Evolutionary conservation across 2,888 invertebrate genomes (phyloP), one percentile per base, ranked within the genome.

Genomic region (Tribolium freemani): DNA sequence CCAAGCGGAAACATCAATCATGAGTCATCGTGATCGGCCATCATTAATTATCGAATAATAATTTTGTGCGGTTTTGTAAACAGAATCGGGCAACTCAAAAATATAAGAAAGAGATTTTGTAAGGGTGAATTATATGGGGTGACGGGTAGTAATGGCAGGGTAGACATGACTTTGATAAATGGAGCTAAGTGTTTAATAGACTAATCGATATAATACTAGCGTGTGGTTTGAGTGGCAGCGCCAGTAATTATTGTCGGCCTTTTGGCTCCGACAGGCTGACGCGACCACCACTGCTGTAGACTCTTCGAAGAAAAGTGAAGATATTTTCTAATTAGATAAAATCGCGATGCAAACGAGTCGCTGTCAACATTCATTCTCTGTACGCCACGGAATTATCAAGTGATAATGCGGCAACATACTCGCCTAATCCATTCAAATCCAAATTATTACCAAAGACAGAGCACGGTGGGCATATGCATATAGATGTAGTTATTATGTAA

Each of bases 161-260:
- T 77, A 76, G 78, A 80, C 78, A 78, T 78, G 87, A 86, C 87
- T 85, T 86, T 87, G 87, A 87, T 87, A 85, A 87, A 87, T 87
- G 87, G 83, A 82, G 80, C 84, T 83, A 86, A 86, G 86, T 87
- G 86, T 86, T 87, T 87, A 87, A 87, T 87, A 86, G 86, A 86
- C 87, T 87, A 87, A 87, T 87, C 87, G 87, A 87, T 87, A 85
- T 84, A 84, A 84, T 84, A 82, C 80, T 83, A 83, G 83, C 83
- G 85, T 83, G 84, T 81, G 81, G 83, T 81, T 83, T 85, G 85
- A 85, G 83, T 84, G 85, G 83, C 85, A 84, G 85, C 80, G 76
- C 81, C 79, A 82, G 83, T 85, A 86, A 86, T 86, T 85, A 85
- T 83, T 83, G 84, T 81, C 83, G 83, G 84, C 81, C 78, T 76